Conservation (phyloP, 2,888 invertebrate genomes). For the Parapristionchus giblindavisi region DNA sequence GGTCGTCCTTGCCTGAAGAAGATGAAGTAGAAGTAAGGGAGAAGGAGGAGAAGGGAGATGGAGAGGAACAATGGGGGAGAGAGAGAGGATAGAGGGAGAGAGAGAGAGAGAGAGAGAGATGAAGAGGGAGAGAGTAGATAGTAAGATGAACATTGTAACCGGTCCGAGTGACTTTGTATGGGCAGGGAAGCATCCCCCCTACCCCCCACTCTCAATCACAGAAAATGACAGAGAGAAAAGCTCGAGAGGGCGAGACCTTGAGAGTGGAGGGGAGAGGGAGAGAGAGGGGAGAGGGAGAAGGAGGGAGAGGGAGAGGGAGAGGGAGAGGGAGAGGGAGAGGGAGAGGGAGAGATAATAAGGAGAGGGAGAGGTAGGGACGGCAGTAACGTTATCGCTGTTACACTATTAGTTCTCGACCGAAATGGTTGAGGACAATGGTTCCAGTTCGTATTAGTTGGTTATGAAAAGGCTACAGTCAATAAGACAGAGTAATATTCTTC, state of each 20-base stretch:
- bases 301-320: background rate
- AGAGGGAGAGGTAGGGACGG: no score
- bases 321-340: background rate
- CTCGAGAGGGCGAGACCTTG: conserved; percentile 6
- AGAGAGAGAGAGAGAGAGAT: background rate
- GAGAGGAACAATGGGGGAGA: conserved; percentile 4
- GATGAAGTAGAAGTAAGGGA: background rate
- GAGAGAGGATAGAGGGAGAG: background rate
- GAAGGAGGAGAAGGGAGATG: conserved; percentile 1
- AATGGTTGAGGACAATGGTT: no score
- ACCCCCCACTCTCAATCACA: background rate
- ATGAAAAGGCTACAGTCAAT: no score
- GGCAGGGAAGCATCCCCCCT: background rate
- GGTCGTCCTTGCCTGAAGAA: conserved; percentile 16
- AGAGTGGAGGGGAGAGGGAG: conserved; percentile 12
- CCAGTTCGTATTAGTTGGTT: no score
- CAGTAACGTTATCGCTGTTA: no score
- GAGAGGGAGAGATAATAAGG: background rate
- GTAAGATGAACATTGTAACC: background rate
- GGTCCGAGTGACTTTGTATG: background rate
- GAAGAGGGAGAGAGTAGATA: background rate
- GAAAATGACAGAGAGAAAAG: background rate
- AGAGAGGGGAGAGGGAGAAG: conserved; percentile 5
- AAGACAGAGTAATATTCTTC: no score
- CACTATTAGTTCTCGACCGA: no score